Percentiles rank a stretch among this genome's conserved stretches.
These are phyloP conservation scores for Anoplolepis gracilipes DNA, from an alignment of 1,140 invertebrate species.

Conservation along the genomic window DNA sequence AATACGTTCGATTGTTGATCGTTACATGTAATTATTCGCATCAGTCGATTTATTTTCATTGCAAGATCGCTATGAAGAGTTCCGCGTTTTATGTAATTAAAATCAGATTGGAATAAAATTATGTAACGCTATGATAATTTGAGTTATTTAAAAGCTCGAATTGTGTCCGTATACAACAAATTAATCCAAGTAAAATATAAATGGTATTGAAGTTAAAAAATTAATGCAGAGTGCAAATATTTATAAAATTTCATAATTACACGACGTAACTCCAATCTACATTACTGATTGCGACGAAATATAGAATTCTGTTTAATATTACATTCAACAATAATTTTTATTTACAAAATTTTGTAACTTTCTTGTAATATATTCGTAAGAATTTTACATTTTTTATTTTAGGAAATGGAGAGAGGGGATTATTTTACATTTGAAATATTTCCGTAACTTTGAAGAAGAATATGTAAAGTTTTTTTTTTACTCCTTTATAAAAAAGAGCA, in stretches of 20 bases:
- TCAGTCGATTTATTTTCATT: constrained; percentile 14
- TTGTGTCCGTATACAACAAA: background rate
- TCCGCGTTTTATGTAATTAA: constrained; percentile 4
- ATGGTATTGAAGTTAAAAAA: constrained; percentile 28
- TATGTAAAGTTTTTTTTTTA: background rate
- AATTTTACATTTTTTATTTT: constrained; percentile 35
- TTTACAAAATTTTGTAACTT: constrained; percentile 19
- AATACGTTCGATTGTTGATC: constrained; percentile 33
- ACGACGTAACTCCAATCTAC: constrained; percentile 23
- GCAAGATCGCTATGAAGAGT: constrained; percentile 19
- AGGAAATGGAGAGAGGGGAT: background rate
- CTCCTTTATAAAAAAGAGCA: background rate
- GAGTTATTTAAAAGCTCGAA: constrained; percentile 30
- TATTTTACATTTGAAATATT: background rate
- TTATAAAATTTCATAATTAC: constrained; percentile 56
- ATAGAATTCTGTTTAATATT: constrained; percentile 49
- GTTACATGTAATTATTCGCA: constrained; percentile 27
- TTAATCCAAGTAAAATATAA: constrained; percentile 35
- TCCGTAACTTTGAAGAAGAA: background rate
- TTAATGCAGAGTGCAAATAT: constrained; percentile 18
- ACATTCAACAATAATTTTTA: constrained; percentile 21
- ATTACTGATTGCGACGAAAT: constrained; percentile 36
- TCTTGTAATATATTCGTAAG: background rate
- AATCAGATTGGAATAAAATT: constrained; percentile 47
- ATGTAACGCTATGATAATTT: constrained; percentile 39